Base-by-base conservation (phyloP, 2,113 vertebrate genomes). In the Stigmatopora nigra region DNA sequence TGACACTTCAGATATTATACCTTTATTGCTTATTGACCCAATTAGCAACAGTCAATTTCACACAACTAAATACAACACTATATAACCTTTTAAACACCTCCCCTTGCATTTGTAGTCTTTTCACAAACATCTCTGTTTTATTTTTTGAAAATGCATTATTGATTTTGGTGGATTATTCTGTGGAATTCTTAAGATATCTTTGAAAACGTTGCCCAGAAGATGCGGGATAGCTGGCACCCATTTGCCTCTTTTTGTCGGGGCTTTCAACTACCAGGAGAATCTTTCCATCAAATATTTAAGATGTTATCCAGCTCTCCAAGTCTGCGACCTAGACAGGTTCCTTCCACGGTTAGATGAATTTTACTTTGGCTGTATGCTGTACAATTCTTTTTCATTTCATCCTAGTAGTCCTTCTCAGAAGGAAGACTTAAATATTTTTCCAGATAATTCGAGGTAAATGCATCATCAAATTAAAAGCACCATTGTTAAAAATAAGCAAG, bases 271-370 rank as follows among this genome's bases (percentile, higher is more conserved):
- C 80, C 81, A 72, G 63, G 65, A 78, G 78, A 85, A 80, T 66
- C 77, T 79, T 87, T 79, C 82, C 86, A 89, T 91, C 82, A 91
- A 91, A 90, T 91, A 91, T 92, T 89, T 86, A 91, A 88, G 85
- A 87, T 88, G 84, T 81, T 91, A 90, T 91, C 85, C 59, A 73
- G 63, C 63, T 77, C 67, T 72, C 63, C 68, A 84, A 77, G 82
- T 84, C 77, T 82, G 76, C 70, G 69, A 77, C 84, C 66, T 59
- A 68, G 65, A 82, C 67, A 61, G 69, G 71, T 53, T 52, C 57
- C 53, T 58, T 59, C 51, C 38, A 36, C 45, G 57, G 60, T 55
- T 72, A 67, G 71, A 61, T 19, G 14, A 63, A 66, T 63, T 38
- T 67, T 56, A 60, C 58, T 64, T 70, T 69, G 44, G 61, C 9